Percentiles rank a stretch among this genome's conserved stretches.
Conservation (phyloP, 1,140 invertebrate genomes). For the Harpegnathos saltator region DNA sequence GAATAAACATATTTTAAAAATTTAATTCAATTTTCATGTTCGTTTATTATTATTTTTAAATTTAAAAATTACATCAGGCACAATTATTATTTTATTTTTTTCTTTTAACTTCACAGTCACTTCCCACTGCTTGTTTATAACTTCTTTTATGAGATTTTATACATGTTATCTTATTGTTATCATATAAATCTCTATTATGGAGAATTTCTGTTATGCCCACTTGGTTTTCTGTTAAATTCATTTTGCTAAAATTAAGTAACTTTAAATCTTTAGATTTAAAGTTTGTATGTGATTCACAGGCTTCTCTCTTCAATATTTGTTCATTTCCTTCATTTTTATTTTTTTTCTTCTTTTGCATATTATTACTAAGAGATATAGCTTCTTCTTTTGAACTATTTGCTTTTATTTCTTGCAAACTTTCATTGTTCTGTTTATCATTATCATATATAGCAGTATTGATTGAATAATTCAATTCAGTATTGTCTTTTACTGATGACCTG, state of each 20-base stretch:
- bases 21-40: neutral
- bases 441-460: neutral
- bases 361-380: neutral
- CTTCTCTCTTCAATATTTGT: slow-evolving; percentile 84
- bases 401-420: slow-evolving; percentile 16
- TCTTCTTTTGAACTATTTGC: slow-evolving; percentile 38
- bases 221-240: slow-evolving; percentile 57
- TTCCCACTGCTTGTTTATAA: slow-evolving; percentile 41
- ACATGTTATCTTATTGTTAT: neutral
- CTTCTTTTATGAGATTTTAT: slow-evolving; percentile 68
- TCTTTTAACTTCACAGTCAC: slow-evolving; percentile 71
- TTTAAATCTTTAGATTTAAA: slow-evolving; percentile 82
- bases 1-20: slow-evolving; percentile 29
- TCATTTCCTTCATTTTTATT: slow-evolving; percentile 80
- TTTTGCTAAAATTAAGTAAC: slow-evolving; percentile 74
- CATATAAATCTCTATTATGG: slow-evolving; percentile 60
- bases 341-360: slow-evolving; percentile 75
- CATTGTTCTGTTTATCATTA: slow-evolving; percentile 53
- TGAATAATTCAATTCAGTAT: neutral
- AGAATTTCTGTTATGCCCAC: slow-evolving; percentile 40
- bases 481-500: slow-evolving; percentile 39
- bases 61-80: slow-evolving; percentile 50
- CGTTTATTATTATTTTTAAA: neutral
- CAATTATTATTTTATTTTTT: slow-evolving; percentile 69
- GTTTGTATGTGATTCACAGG: slow-evolving; percentile 81